A percentile compares a stretch with the other conserved stretches of the same genome.
phyloP scores from a whole-genome alignment of 2,113 vertebrate species.

The Mesitornis unicolor region DNA sequence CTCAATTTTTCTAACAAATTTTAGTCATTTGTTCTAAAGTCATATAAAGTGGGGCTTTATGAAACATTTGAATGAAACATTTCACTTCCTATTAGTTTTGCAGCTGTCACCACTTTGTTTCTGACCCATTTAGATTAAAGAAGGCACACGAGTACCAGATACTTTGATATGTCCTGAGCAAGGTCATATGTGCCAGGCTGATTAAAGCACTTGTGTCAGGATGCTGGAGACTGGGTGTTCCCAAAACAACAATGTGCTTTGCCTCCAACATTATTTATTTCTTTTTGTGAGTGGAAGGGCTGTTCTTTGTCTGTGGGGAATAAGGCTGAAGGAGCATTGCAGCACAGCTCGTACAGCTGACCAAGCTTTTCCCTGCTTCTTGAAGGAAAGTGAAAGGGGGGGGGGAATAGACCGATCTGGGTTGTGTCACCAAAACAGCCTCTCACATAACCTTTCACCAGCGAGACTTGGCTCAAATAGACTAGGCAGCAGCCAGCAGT shows the following conservation, averaged over 20 bases:
- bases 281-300: not conserved
- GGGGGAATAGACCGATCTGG: not conserved
- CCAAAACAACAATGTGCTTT: not conserved
- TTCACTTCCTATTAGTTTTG: not conserved
- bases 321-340: not conserved
- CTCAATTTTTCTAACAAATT: not conserved
- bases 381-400: constrained; percentile 23
- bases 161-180: not conserved
- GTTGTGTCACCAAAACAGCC: not conserved
- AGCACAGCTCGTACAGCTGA: constrained; percentile 36
- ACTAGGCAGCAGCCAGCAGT: not conserved
- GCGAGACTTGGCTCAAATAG: constrained; percentile 20
- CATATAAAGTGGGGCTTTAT: not conserved
- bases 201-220: constrained; percentile 10
- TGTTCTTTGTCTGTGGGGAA: not conserved
- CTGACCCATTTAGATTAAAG: not conserved
- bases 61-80: no score
- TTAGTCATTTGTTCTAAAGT: not conserved
- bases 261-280: not conserved
- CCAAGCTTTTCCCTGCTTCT: constrained; percentile 23
- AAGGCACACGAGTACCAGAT: not conserved
- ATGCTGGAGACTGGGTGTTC: not conserved
- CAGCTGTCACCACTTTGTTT: not conserved
- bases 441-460: not conserved
- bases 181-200: not conserved